Evolutionary conservation across 2,113 vertebrate genomes (phyloP).

Genomic region (Recurvirostra avosetta): DNA sequence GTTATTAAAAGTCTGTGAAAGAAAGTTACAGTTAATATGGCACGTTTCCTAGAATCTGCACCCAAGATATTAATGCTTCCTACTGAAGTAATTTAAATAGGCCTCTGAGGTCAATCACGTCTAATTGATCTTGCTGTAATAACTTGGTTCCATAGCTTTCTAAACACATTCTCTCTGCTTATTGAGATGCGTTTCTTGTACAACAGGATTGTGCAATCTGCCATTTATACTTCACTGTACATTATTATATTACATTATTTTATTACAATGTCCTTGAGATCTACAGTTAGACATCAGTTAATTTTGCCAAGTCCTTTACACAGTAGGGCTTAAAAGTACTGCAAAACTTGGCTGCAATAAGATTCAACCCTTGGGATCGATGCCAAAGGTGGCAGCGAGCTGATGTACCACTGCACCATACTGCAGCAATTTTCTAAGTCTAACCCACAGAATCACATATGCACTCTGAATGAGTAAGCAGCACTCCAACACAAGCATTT

Average conservation of each 20-base stretch:
- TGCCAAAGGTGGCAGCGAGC: constrained; percentile 40
- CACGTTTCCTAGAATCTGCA: background rate
- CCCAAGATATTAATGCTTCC: background rate
- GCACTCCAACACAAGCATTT: background rate
- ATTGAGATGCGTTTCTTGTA: constrained; percentile 1
- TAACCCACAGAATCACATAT: background rate
- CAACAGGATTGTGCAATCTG: background rate
- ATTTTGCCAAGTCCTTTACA: background rate
- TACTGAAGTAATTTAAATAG: constrained; percentile 16
- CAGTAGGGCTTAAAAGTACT: background rate
- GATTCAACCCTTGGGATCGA: background rate
- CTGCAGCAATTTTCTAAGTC: constrained; percentile 45
- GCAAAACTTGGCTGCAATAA: background rate
- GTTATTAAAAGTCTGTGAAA: background rate
- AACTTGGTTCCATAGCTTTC: background rate
- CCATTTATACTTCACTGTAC: background rate
- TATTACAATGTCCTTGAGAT: constrained; percentile 21
- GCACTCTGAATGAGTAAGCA: constrained; percentile 31
- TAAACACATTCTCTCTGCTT: background rate
- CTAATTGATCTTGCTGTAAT: constrained; percentile 25
- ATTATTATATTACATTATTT: background rate
- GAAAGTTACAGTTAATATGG: background rate
- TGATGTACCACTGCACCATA: constrained; percentile 41
- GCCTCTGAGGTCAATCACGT: constrained; percentile 1
- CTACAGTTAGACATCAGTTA: background rate